Evolutionary conservation across 2,113 vertebrate genomes (phyloP).

Genomic region (Argyrosomus japonicus): DNA sequence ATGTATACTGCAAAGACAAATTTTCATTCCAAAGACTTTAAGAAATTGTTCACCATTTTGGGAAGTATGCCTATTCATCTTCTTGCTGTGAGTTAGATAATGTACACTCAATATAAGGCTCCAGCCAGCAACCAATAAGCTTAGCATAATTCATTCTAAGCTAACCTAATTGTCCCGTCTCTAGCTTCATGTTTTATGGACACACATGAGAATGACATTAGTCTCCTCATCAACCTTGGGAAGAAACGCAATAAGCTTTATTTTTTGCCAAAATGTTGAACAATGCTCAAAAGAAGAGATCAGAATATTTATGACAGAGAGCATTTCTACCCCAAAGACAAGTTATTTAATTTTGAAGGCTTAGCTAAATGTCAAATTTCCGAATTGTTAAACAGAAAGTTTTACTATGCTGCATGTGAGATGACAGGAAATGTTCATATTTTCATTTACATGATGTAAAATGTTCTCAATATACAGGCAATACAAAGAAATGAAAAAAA

Average conservation of each 20-base stretch:
- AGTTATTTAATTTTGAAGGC: not conserved
- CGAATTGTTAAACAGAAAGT: not conserved
- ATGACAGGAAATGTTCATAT: not conserved
- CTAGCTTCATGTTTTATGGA: not conserved
- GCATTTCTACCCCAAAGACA: not conserved
- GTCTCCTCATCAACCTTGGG: not conserved
- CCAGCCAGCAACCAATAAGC: no score
- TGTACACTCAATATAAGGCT: not conserved
- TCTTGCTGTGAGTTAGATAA: not conserved
- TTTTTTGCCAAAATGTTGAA: not conserved
- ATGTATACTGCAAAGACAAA: constrained; percentile 6
- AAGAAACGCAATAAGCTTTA: not conserved
- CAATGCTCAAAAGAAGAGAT: not conserved
- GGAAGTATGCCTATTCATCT: not conserved
- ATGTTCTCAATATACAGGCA: not conserved
- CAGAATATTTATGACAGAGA: not conserved
- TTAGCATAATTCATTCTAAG: not conserved
- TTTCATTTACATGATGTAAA: not conserved
- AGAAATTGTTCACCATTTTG: not conserved
- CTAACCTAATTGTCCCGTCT: not conserved
- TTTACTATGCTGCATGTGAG: not conserved
- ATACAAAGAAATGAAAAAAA: not conserved
- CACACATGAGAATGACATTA: not conserved
- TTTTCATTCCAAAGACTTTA: not conserved
- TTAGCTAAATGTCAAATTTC: not conserved